Base-by-base conservation (phyloP, 1,140 invertebrate species). In the Drusus annulatus region DNA sequence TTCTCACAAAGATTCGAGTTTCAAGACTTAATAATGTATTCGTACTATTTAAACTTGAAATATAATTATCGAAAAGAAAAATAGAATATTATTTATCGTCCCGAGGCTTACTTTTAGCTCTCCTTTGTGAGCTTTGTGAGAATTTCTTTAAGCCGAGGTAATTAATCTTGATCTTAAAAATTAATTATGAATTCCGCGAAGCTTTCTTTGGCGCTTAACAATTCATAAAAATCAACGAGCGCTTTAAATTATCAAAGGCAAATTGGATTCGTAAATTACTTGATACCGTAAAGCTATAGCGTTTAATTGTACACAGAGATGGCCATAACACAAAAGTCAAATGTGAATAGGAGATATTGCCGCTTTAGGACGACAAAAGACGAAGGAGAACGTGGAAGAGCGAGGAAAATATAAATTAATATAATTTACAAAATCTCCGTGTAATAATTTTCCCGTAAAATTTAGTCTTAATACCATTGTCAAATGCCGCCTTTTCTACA, bases 391-490 rank as follows among this genome's bases (percentile, higher is more conserved):
- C 45, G 19, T 74, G 68, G 45, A 73, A 56, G 50, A 54, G 52
- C 77, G 77, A 51, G 74, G 74, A 80, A 83, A 80, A 83, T 83
- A 83, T 83, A 80, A 83, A 83, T 83, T 83, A 83, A 83, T 83
- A 83, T 80, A 83, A 80, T 83, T 83, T 83, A 80, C 79, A 80
- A 83, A 83, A 83, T 83, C 79, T 83, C 81, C 76, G 81, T 78
- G 81, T 80, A 83, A 83, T 83, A 83, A 83, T 83, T 83, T 80
- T 83, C 69, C 75, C 71, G 79, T 82, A 82, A 83, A 83, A 83
- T 83, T 79, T 83, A 80, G 81, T 80, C 81, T 79, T 83, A 83
- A 83, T 83, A 69, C 79, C 81, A 78, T 83, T 83, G 81, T 79
- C 79, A 83, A 80, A 83, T 80, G 71, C 81, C 81, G 79, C 69